These are phyloP conservation scores for Eustalomyia histrio DNA, from an alignment of 2,888 invertebrate genomes.

Conservation along the genomic window DNA sequence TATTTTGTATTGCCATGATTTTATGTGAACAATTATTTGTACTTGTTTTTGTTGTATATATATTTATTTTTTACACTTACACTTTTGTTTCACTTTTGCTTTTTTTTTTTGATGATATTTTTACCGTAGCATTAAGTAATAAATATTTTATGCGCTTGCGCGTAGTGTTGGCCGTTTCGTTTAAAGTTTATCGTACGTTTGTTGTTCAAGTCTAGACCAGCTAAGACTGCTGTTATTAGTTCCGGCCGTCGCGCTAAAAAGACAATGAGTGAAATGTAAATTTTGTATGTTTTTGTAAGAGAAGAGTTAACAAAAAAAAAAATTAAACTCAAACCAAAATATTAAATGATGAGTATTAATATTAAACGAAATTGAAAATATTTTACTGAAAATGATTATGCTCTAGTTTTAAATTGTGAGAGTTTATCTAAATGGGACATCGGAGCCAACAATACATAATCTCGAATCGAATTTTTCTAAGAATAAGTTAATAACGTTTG, in stretches of 20 bases:
- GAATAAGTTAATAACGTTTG: too few species aligned
- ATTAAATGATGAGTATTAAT: constrained; percentile 5
- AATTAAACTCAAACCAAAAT: constrained; percentile 10
- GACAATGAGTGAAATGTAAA: constrained; percentile 57
- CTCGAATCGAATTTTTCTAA: too few species aligned
- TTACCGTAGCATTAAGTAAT: constrained; percentile 40
- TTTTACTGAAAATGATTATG: too few species aligned
- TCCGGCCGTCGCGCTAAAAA: constrained; percentile 52
- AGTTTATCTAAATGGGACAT: too few species aligned
- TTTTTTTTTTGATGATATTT: constrained; percentile 15
- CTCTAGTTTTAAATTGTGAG: too few species aligned
- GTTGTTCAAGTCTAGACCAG: constrained; percentile 43
- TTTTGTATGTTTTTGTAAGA: constrained; percentile 36
- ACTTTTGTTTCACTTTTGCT: constrained; percentile 59
- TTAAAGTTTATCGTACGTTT: constrained; percentile 58
- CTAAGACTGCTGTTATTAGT: constrained; percentile 41
- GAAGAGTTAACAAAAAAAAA: constrained; percentile 23
- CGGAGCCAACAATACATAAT: too few species aligned
- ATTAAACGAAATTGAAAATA: neutral
- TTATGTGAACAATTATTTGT: neutral
- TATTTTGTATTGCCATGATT: constrained; percentile 34
- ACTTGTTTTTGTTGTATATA: neutral
- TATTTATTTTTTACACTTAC: constrained; percentile 40
- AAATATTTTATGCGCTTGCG: constrained; percentile 48
- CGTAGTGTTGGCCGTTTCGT: constrained; percentile 55